These are phyloP conservation scores for Hetaerina titia DNA, from an alignment of 2,888 invertebrate species.

Conservation along the genomic window DNA sequence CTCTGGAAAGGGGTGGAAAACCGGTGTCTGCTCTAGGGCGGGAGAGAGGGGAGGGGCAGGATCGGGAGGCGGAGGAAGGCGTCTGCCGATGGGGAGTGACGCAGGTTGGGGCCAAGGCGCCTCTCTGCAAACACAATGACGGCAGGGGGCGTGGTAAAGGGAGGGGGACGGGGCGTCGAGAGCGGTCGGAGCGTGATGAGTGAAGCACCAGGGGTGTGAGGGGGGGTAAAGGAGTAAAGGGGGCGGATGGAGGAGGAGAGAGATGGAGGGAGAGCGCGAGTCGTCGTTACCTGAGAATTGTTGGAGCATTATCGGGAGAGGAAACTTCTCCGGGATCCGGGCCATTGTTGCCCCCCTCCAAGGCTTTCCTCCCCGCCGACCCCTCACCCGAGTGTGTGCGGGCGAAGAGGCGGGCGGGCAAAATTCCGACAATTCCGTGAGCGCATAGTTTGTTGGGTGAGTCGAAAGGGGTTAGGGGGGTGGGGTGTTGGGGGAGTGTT, in stretches of 20 bases:
- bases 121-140: slow-evolving; percentile 36
- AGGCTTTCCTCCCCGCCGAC: not conserved
- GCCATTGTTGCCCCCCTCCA: slow-evolving; percentile 24
- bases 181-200: not conserved
- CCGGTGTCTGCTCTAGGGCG: not conserved
- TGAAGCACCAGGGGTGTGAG: not conserved
- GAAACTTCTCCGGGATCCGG: slow-evolving; percentile 57
- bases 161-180: too few species aligned
- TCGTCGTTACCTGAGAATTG: slow-evolving; percentile 65
- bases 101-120: not conserved
- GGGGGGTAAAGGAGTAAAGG: not conserved
- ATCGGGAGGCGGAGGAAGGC: not conserved
- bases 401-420: not conserved
- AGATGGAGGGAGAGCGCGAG: not conserved
- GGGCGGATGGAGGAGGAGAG: not conserved
- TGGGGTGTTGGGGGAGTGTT: not conserved
- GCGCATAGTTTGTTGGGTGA: slow-evolving; percentile 16
- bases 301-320: slow-evolving; percentile 47
- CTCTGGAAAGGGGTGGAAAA: not conserved
- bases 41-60: not conserved
- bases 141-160: not conserved
- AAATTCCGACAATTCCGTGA: slow-evolving; percentile 35
- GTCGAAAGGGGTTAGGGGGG: not conserved
- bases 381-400: not conserved
- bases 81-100: not conserved